Conservation (phyloP, 2,888 invertebrate genomes). For the Adela reaumurella region DNA sequence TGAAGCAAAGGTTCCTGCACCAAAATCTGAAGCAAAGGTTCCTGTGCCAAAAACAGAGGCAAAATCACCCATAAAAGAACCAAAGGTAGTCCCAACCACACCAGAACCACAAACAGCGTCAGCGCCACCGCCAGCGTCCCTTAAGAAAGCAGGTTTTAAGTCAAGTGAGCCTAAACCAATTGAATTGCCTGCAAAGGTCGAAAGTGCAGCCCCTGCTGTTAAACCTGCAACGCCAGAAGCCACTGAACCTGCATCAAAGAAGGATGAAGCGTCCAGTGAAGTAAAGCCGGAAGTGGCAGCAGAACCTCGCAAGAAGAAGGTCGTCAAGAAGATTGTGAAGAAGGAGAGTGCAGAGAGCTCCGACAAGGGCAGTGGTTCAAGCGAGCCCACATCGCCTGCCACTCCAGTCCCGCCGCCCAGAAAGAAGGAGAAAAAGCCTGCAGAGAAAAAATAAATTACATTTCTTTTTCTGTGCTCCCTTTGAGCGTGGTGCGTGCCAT, state of each 20-base stretch:
- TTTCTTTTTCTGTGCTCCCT: not conserved
- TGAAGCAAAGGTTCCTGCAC: not conserved
- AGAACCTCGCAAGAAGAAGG: slow-evolving; percentile 30
- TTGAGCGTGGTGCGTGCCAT: not conserved
- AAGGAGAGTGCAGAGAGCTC: slow-evolving; percentile 30
- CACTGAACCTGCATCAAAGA: not conserved
- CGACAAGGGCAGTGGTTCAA: slow-evolving; percentile 16
- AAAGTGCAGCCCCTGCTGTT: too few species aligned
- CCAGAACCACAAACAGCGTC: too few species aligned
- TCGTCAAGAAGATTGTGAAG: slow-evolving; percentile 50
- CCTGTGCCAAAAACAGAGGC: not conserved
- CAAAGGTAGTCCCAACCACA: too few species aligned
- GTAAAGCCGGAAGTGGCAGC: slow-evolving; percentile 1
- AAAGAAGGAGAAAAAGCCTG: slow-evolving; percentile 55
- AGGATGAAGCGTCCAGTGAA: not conserved
- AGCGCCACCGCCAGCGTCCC: too few species aligned
- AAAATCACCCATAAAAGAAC: too few species aligned
- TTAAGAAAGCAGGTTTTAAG: too few species aligned
- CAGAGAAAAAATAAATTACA: slow-evolving; percentile 26
- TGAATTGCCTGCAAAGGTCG: too few species aligned
- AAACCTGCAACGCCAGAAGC: not conserved
- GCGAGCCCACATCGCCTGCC: slow-evolving; percentile 5
- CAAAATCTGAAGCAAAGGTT: not conserved
- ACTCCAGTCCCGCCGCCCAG: slow-evolving; percentile 45
- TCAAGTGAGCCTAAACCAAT: too few species aligned